Evolutionary conservation across 1,140 invertebrate genomes (phyloP), one percentile per base, ranked within the genome.

Genomic region (Bacillus rossius): DNA sequence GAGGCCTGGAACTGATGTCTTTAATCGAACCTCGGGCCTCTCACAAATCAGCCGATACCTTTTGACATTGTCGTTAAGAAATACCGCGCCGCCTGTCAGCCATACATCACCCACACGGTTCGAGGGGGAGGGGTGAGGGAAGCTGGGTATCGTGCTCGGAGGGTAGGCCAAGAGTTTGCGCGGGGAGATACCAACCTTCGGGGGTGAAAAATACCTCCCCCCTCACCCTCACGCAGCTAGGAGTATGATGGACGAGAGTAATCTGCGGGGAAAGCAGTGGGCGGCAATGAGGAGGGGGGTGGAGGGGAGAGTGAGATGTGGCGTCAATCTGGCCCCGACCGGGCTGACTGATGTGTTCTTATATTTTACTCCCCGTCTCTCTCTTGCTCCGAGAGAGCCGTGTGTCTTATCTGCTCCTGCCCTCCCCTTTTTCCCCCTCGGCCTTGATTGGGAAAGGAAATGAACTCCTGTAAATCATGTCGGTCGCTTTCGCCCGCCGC

Each of bases 41-140:
- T 57, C 55, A 57, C 55, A 57, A 57, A 57, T 57, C 55, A 57
- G 38, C 16, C 26, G 48, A 57, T 37, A 47, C 29, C 29, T 34
- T 43, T 57, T 57, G 55, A 57, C 55, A 57, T 43, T 57, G 55
- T 57, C 55, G 48, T 57, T 57, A 57, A 57, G 55, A 57, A 57
- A 57, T 57, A 34, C 23, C 47, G 55, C 29, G 55, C 41, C 25
- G 40, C 38, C 48, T 57, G 55, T 57, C 55, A 57, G 55, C 55
- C 26, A 57, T 57, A 57, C 43, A 57, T 57, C 55, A 57, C 29
- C 17, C 37, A 40, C 23, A 3, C 4, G 10, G 16, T 7, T 4
- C 8, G 19, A 10, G 37, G 40, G 23, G 10, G 5, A 10, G 29
- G 29, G 29, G 29, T 34, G 40, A 22, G 10, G 5, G 29, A 10